These are phyloP conservation scores for Microcebus murinus DNA, from an alignment of 2,113 vertebrate species.

Conservation along the genomic window DNA sequence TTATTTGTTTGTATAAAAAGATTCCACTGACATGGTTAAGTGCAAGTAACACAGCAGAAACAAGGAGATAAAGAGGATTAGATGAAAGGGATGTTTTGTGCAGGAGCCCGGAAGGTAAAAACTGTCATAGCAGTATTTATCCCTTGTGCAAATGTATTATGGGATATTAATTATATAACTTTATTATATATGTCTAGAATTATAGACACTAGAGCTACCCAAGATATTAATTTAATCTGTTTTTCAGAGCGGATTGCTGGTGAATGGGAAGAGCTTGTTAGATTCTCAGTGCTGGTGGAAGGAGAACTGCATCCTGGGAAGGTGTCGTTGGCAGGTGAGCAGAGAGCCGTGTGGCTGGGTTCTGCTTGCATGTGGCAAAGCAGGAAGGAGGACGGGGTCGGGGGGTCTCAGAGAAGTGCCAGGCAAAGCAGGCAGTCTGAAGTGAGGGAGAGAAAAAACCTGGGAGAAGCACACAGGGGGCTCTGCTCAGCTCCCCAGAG, in stretches of 20 bases:
- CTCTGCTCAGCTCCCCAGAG: neutral
- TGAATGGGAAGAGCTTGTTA: neutral
- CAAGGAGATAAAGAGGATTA: neutral
- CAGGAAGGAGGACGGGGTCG: rapidly evolving
- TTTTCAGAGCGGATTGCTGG: neutral
- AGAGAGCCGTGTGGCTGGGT: neutral
- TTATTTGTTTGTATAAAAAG: slow-evolving; percentile 52
- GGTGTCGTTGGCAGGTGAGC: neutral
- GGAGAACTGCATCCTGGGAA: neutral
- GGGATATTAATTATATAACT: neutral
- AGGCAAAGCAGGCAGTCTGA: neutral
- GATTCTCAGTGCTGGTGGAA: neutral
- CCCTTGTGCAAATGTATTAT: neutral
- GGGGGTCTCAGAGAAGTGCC: neutral
- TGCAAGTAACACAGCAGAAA: slow-evolving; percentile 32
- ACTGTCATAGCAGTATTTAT: neutral
- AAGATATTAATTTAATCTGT: neutral
- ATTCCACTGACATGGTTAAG: slow-evolving; percentile 50
- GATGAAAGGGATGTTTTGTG: neutral
- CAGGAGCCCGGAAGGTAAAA: neutral
- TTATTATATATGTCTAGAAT: neutral
- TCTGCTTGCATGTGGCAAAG: neutral
- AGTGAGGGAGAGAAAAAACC: neutral
- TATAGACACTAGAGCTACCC: neutral
- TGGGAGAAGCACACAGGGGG: neutral